Evolutionary conservation across 2,797 vertebrate genomes (phyloP), one percentile per base, ranked within the genome.

Genomic region (Microctenopoma steveboyesi): DNA sequence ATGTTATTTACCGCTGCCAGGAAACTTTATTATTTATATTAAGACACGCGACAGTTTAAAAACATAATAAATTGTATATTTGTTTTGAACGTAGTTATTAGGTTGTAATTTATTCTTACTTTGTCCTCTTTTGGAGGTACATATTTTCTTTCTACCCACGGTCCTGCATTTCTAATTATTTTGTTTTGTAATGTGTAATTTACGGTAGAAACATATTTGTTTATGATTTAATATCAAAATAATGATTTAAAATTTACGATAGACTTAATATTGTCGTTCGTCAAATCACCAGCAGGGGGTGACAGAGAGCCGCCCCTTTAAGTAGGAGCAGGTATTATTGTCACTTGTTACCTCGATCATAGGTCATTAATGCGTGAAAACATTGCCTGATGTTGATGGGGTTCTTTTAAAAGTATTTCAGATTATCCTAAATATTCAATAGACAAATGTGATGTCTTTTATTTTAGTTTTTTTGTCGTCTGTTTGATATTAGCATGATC

Each of bases 211-310:
- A 5, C 4, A 7, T 8, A 0, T n/a, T 2, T 28, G 4, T 16
- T 43, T 35, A 0, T 35, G 9, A 16, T 33, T 53, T 42, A 22
- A 22, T 22, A 22, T 22, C 22, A 22, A 22, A 22, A 22, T 22
- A 22, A 22, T 22, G 22, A 22, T 22, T 22, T 22, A 22, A 22
- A 22, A 22, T 22, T 22, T 22, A 22, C 22, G 22, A 22, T 22
- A 22, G 22, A 22, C 22, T 22, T 22, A 22, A 22, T 22, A 22
- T 4, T 50, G 37, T 40, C 18, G 42, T 53, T 51, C 50, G 7
- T 16, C 0, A 0, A 1, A 2, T 3, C 0, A 28, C 65, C 87
- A 72, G 61, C 59, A 87, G 90, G 39, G 47, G 82, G 82, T 43
- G 50, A 14, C 33, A 55, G 13, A 52, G 65, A 54, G 40, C 59